phyloP scores from a whole-genome alignment of 2,113 vertebrate genomes.

The Callipepla californica region DNA sequence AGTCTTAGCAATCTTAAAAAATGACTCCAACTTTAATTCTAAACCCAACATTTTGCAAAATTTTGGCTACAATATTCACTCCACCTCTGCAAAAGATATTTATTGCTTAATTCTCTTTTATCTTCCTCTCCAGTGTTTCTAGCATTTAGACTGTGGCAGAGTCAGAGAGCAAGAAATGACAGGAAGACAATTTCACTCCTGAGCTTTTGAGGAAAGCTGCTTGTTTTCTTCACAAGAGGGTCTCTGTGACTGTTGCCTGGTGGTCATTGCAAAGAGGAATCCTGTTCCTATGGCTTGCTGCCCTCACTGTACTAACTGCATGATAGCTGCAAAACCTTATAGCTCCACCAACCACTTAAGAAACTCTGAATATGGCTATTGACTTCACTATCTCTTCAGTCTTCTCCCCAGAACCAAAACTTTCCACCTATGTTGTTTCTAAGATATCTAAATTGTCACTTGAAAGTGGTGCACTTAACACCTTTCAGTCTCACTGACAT shows the following conservation, averaged over 20 bases:
- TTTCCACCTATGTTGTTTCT: not conserved
- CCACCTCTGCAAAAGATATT: not conserved
- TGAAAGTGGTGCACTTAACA: not conserved
- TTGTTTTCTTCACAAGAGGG: rapidly evolving
- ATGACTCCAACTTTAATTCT: not conserved
- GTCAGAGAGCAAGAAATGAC: not conserved
- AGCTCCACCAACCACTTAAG: not conserved
- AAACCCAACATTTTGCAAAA: not conserved
- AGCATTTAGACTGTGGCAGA: not conserved
- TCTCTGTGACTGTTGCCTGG: rapidly evolving
- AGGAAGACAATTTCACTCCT: not conserved
- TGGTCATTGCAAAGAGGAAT: not conserved
- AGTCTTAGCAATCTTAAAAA: not conserved
- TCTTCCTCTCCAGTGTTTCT: not conserved
- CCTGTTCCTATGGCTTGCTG: rapidly evolving
- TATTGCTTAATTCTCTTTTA: not conserved
- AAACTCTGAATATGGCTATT: not conserved
- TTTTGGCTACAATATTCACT: not conserved
- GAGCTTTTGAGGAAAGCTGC: not conserved
- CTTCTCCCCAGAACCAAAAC: rapidly evolving
- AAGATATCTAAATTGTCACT: not conserved
- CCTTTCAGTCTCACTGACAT: rapidly evolving
- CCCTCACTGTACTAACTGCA: not conserved
- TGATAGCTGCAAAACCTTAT: rapidly evolving
- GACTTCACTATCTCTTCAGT: not conserved